These are phyloP conservation scores for Pocillopora meandrina DNA, from an alignment of 92 coral and sea anemone species.

Conservation along the genomic window DNA sequence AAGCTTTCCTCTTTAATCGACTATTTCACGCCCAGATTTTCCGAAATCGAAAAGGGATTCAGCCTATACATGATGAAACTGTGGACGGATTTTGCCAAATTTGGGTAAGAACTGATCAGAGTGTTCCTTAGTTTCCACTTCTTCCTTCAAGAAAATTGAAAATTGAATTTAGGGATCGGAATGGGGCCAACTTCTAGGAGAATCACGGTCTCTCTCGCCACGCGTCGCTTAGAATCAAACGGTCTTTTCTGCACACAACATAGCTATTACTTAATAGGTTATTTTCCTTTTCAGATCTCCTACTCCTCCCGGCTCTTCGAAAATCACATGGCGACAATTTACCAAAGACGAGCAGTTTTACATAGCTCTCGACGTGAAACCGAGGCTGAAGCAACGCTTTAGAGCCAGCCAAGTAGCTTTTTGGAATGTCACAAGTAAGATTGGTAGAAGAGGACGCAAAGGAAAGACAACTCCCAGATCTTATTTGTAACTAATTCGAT, in stretches of 20 bases:
- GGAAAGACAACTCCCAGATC: background rate
- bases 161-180: too few species aligned
- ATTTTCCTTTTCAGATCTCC: slow-evolving; percentile 4
- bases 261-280: background rate
- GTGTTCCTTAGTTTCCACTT: background rate
- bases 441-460: background rate
- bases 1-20: background rate
- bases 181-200: background rate
- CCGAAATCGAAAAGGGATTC: slow-evolving; percentile 53
- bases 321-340: slow-evolving; percentile 4
- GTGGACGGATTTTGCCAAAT: slow-evolving; percentile 64
- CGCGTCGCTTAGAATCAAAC: background rate
- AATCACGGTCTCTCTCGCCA: background rate
- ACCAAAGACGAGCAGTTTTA: slow-evolving; percentile 9
- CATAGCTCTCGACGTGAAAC: slow-evolving; percentile 24
- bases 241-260: background rate
- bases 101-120: slow-evolving; percentile 32
- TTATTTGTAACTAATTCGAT: too few species aligned
- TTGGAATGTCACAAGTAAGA: slow-evolving; percentile 10
- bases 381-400: background rate
- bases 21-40: slow-evolving; percentile 9
- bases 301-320: background rate
- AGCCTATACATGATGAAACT: slow-evolving; percentile 41
- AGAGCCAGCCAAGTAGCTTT: slow-evolving; percentile 16
- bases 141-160: background rate